phyloP scores from a whole-genome alignment of 1,140 invertebrate species.

The Andrena cerasifolii region DNA sequence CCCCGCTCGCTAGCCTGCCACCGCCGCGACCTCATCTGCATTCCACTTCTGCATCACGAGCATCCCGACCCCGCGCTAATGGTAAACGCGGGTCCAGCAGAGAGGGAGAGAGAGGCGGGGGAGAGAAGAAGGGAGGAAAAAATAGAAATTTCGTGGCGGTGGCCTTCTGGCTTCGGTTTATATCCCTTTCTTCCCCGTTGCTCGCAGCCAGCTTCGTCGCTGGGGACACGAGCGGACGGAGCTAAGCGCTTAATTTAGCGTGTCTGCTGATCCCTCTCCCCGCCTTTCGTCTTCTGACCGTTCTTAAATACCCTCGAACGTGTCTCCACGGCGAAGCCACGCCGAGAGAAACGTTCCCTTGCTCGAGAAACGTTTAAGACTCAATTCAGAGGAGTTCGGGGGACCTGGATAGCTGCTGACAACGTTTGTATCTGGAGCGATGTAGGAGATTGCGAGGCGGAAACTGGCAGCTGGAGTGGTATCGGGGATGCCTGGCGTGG shows the following conservation, averaged over 20 bases:
- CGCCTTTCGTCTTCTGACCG: constrained; percentile 15
- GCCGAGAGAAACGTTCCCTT: background rate
- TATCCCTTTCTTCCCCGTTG: background rate
- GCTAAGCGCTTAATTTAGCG: constrained; percentile 63
- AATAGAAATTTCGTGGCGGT: constrained; percentile 14
- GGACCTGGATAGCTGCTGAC: too few relatives aligned
- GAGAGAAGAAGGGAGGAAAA: background rate
- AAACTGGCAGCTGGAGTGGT: too few relatives aligned
- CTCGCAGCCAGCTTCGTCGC: background rate
- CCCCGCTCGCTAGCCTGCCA: background rate
- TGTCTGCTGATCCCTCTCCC: constrained; percentile 17
- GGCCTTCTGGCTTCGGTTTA: constrained; percentile 19
- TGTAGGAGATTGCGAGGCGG: too few relatives aligned
- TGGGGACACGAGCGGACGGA: constrained; percentile 36
- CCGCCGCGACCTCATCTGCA: constrained; percentile 58
- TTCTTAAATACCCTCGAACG: background rate
- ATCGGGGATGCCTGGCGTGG: too few relatives aligned
- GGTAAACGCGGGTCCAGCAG: constrained; percentile 42
- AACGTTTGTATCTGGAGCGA: background rate
- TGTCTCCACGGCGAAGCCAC: background rate
- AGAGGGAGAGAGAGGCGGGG: background rate
- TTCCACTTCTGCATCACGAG: constrained; percentile 46
- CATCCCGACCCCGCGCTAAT: constrained; percentile 47
- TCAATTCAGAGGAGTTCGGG: background rate
- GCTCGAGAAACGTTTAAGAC: background rate